Conservation (phyloP, 2,797 vertebrate genomes). For the Aotus griseimembra region DNA sequence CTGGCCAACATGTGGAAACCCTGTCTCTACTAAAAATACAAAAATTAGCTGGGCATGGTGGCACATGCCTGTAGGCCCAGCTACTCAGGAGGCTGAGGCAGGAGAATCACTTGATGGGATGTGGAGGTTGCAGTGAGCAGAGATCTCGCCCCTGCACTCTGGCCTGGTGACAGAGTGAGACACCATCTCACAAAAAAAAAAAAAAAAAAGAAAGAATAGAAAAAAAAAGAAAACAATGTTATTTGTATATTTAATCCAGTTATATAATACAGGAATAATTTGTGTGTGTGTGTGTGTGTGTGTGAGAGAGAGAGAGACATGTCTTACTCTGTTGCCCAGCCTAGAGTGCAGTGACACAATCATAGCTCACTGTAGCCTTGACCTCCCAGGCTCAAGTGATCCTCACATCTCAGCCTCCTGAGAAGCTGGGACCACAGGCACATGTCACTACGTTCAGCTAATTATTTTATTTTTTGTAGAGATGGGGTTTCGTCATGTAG, state of each 20-base stretch:
- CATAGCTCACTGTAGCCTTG: background rate
- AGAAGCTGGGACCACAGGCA: background rate
- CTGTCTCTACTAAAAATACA: too few species aligned
- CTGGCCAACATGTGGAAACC: too few species aligned
- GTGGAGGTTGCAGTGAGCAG: too few species aligned
- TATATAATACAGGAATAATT: background rate
- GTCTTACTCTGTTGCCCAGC: background rate
- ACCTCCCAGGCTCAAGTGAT: background rate
- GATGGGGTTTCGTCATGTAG: background rate
- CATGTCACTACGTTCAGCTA: background rate
- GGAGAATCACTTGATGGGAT: too few species aligned
- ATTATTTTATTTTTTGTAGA: background rate
- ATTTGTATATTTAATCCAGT: constrained; percentile 8
- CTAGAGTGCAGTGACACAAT: background rate
- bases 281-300: background rate
- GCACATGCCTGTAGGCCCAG: too few species aligned
- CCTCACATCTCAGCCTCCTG: background rate
- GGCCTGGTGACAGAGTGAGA: too few species aligned
- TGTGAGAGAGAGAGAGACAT: too few species aligned
- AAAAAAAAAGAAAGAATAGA: too few species aligned
- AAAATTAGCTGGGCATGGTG: too few species aligned
- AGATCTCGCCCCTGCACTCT: too few species aligned
- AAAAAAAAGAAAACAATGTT: background rate
- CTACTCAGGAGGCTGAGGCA: too few species aligned
- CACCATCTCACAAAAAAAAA: too few species aligned